Conservation (phyloP, 1,140 invertebrate genomes). For the Halesus radiatus region DNA sequence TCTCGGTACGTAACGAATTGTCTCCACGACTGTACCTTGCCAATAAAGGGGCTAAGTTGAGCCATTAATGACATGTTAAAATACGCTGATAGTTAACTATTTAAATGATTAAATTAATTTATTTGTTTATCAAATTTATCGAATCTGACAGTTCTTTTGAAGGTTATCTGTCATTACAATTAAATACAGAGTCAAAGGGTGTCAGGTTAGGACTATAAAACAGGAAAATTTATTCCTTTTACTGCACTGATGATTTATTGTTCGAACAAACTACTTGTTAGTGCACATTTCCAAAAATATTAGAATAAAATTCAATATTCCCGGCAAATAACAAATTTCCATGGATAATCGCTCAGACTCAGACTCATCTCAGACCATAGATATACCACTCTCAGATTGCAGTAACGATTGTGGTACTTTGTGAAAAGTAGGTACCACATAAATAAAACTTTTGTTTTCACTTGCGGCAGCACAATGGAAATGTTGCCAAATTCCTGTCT, state of each 20-base stretch:
- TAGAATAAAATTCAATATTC: constrained; percentile 44
- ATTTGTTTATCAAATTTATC: constrained; percentile 17
- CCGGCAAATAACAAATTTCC: constrained; percentile 31
- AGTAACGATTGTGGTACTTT: too few species aligned
- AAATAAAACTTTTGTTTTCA: background rate
- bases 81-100: background rate
- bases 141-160: constrained; percentile 46
- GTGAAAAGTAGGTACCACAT: background rate
- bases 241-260: too few species aligned
- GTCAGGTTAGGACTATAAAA: background rate
- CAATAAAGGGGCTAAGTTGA: constrained; percentile 51
- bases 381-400: too few species aligned
- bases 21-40: constrained; percentile 50
- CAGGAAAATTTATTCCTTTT: background rate
- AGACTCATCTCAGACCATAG: too few species aligned
- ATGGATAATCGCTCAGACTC: constrained; percentile 3
- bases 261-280: background rate
- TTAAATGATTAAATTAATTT: constrained; percentile 25
- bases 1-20: constrained; percentile 48
- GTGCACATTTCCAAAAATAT: constrained; percentile 3
- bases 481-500: constrained; percentile 11
- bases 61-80: constrained; percentile 54
- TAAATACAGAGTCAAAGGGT: background rate
- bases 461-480: background rate
- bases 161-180: constrained; percentile 48